Percentiles rank a stretch among this genome's conserved stretches.
These are phyloP conservation scores for Elephas maximus DNA, from an alignment of 2,113 vertebrate species.

Conservation along the genomic window DNA sequence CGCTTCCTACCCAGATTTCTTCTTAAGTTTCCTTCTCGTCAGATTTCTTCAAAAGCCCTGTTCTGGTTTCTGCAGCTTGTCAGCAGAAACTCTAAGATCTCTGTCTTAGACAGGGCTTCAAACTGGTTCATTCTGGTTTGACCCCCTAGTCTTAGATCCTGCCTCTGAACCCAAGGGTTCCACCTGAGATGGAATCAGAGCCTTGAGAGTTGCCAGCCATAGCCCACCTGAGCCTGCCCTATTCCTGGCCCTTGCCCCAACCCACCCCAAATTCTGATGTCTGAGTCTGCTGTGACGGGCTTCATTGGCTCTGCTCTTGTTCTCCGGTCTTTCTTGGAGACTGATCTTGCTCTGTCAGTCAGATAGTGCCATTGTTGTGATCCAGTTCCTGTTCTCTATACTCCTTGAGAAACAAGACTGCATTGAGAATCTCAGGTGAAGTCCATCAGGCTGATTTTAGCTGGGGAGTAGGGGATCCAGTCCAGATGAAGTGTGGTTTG, in stretches of 20 bases:
- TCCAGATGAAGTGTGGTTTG: not conserved
- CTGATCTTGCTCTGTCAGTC: not conserved
- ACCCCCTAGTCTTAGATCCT: not conserved
- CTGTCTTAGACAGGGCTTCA: not conserved
- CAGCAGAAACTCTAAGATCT: not conserved
- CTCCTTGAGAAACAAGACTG: slow-evolving; percentile 25
- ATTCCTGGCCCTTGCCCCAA: not conserved
- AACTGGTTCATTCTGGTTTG: too few relatives aligned
- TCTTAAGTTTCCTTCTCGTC: slow-evolving; percentile 44
- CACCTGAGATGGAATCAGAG: not conserved
- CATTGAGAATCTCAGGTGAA: not conserved
- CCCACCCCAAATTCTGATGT: not conserved
- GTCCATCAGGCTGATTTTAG: not conserved
- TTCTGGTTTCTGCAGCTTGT: slow-evolving; percentile 5
- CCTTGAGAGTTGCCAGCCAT: not conserved
- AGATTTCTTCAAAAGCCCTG: slow-evolving; percentile 46
- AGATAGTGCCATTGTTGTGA: not conserved
- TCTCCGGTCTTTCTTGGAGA: not conserved
- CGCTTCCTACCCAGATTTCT: slow-evolving; percentile 47
- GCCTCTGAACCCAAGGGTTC: not conserved
- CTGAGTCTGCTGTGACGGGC: not conserved
- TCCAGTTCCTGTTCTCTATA: not conserved
- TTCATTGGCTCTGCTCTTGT: not conserved
- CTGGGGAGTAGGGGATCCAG: not conserved
- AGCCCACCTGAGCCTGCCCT: not conserved